Base-by-base conservation (phyloP, 2,888 invertebrate species). In the Troilus luridus region DNA sequence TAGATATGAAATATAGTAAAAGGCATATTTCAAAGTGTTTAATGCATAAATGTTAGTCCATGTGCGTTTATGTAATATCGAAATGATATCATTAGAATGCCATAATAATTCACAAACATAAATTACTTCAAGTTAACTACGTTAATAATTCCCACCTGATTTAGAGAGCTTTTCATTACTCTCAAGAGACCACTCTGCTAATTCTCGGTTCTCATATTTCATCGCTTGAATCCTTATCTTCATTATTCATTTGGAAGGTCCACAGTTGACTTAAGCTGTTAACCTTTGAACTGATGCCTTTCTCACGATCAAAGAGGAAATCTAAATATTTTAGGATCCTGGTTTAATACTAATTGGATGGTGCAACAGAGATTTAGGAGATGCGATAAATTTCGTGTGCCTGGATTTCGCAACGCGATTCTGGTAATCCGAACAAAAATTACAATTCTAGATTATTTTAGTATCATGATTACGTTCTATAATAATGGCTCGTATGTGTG, bases 181-280 rank as follows among this genome's bases (percentile, higher is more conserved):
- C 27, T 41, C 24, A 24, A 24, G 12, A 27, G 24, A 5, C 19
- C 14, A 24, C 14, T 24, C 6, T 77, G 41, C 17, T 17, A 41
- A 77, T 77, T 41, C 72, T 9, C 27, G 41, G 27, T 41, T 77
- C 27, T 77, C 72, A 77, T 77, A 77, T 77, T 77, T 41, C 72
- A 77, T 77, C 27, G 27, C 17, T 41, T 17, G 41, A 41, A 27
- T 41, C 72, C 72, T 41, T 77, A 77, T 41, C 41, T 41, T 41
- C 72, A 77, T 77, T 77, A 77, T 77, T 77, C 72, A 77, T 77
- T 77, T 77, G 72, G 72, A 77, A 77, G 72, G 27, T 77, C 72
- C 72, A 41, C 8, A 41, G 72, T 77, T 77, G 72, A 41, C 41
- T 77, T 77, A 77, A 41, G 72, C 41, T 41, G 72, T 77, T 77